Base-by-base conservation (phyloP, 2,797 vertebrate genomes). In the Sylvia borin region DNA sequence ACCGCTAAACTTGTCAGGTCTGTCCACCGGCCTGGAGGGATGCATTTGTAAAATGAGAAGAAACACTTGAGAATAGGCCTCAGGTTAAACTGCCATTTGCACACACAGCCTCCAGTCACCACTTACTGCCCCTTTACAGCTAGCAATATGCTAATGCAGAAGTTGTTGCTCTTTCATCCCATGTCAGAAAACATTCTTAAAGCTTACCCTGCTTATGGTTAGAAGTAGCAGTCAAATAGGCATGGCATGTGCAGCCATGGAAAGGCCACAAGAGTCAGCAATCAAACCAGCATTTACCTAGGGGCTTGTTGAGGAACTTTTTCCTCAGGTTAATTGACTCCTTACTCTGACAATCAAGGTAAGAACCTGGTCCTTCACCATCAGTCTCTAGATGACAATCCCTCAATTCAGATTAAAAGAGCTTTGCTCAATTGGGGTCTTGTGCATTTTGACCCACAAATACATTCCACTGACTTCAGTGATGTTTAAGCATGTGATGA, bases 221-320 rank as follows among this genome's bases (percentile, higher is more conserved):
- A 88, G 54, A 90, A 91, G 38, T 47, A 92, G 79, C 42, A 89
- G 79, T 77, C 66, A 81, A 86, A 60, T 5, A 61, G 70, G 74
- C 65, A 91, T 73, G 87, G 80, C 88, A 93, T 83, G 25, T 81
- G 58, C 86, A 95, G 82, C 73, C 83, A 90, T 36, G 79, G 79
- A 88, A 95, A 95, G 89, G 94, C 90, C 88, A 76, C 83, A 67
- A 53, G 43, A 92, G 54, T 85, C 88, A 61, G 71, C 74, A 94
- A 42, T 60, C 73, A 74, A 94, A 61, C 65, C 51, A 90, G 75
- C 25, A 32, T 71, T 90, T 72, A 68, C 34, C 42, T 22, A 87
- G 58, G 86, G 60, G 12, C 50, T 84, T 66, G 38, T 2, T 48
- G 68, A 84, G 26, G 47, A 93, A 58, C 50, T 36, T 70, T 20